Conservation (phyloP, 2,797 vertebrate species). For the Threskiornis aethiopicus region DNA sequence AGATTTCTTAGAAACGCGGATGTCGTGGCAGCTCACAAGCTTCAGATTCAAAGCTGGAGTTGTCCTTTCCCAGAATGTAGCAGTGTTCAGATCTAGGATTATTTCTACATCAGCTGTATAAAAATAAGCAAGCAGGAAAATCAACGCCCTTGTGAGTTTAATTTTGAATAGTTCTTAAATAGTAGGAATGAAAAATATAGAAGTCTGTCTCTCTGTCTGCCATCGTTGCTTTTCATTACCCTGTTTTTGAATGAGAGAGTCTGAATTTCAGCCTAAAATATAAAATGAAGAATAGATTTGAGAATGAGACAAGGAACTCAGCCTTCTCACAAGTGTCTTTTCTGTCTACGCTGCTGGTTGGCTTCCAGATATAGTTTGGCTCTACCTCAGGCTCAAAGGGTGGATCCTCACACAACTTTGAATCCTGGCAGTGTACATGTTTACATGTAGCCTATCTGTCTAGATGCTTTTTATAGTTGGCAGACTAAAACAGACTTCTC, state of each 20-base stretch:
- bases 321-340: background rate
- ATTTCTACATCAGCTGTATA: background rate
- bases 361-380: slow-evolving; percentile 37
- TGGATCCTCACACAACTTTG: background rate
- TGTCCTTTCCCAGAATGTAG: background rate
- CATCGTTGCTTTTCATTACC: background rate
- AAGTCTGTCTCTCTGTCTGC: slow-evolving; percentile 8
- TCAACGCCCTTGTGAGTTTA: background rate
- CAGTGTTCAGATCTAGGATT: background rate
- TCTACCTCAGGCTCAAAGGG: slow-evolving; percentile 2
- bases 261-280: slow-evolving; percentile 12
- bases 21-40: background rate
- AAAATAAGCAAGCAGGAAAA: slow-evolving; percentile 36
- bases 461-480: background rate
- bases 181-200: slow-evolving; percentile 20
- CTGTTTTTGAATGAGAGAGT: background rate
- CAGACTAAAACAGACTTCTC: background rate
- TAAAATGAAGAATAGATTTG: slow-evolving; percentile 9
- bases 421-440: background rate
- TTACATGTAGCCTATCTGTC: background rate
- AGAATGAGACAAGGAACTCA: slow-evolving; percentile 28
- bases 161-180: slow-evolving; percentile 36
- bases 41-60: background rate
- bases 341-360: background rate
- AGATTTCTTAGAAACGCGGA: background rate